Evolutionary conservation across 2,797 vertebrate genomes (phyloP).

Genomic region (Halcyon leucocephala): DNA sequence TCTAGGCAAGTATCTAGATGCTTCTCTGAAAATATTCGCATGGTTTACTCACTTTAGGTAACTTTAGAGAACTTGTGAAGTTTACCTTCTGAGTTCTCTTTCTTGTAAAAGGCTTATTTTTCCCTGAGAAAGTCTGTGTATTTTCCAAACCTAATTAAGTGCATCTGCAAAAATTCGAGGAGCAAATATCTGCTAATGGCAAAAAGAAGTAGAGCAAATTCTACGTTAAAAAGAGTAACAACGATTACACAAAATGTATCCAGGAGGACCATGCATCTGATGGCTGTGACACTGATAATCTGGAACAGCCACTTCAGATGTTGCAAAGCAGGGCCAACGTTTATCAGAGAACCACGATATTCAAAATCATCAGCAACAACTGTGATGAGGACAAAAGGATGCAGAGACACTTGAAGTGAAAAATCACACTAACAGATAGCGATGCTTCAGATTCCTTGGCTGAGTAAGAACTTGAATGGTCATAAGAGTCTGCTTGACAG

Average conservation of each 20-base stretch:
- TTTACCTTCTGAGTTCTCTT: neutral
- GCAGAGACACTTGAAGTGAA: neutral
- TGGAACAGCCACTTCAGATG: neutral
- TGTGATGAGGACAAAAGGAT: neutral
- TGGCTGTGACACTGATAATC: neutral
- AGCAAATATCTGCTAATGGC: neutral
- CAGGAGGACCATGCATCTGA: neutral
- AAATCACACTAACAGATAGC: neutral
- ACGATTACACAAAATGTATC: neutral
- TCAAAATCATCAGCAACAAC: neutral
- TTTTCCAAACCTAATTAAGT: neutral
- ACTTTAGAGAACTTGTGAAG: neutral
- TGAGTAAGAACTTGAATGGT: accelerated
- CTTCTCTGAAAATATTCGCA: neutral
- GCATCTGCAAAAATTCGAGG: neutral
- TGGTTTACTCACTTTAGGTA: neutral
- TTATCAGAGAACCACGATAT: accelerated
- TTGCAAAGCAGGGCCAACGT: neutral
- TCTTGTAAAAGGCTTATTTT: neutral
- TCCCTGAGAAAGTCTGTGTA: accelerated
- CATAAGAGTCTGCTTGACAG: neutral
- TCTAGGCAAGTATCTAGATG: neutral
- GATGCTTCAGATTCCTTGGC: neutral
- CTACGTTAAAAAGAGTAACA: neutral
- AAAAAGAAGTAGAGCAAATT: neutral